phyloP scores from a whole-genome alignment of 1,140 invertebrate species.

The Listronotus oregonensis region DNA sequence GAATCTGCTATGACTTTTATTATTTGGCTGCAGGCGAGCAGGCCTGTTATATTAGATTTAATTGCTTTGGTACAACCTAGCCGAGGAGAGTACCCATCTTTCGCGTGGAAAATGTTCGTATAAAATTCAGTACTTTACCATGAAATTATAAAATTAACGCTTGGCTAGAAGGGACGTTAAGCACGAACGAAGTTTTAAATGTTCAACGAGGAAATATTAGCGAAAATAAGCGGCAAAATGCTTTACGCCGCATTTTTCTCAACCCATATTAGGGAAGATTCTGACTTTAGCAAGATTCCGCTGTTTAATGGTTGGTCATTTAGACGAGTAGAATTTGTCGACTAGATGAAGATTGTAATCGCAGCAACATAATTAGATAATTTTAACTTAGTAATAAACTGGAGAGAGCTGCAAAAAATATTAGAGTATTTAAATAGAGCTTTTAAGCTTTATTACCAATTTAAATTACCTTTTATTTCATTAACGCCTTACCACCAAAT shows the following conservation, averaged over 20 bases:
- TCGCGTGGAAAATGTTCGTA: constrained; percentile 12
- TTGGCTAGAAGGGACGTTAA: constrained; percentile 19
- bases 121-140: constrained; percentile 27
- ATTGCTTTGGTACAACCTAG: constrained; percentile 18
- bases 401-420: too few species aligned
- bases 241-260: neutral
- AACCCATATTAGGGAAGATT: too few species aligned
- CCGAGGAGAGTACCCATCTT: constrained; percentile 7
- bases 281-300: too few species aligned
- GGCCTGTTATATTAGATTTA: constrained; percentile 37
- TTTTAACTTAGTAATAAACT: too few species aligned
- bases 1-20: constrained; percentile 33
- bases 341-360: too few species aligned
- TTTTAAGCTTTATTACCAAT: too few species aligned
- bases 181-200: constrained; percentile 3
- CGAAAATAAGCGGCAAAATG: constrained; percentile 4
- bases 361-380: too few species aligned
- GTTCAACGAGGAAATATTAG: constrained; percentile 16
- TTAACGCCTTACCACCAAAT: too few species aligned
- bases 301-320: too few species aligned
- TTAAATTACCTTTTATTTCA: too few species aligned
- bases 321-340: too few species aligned
- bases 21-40: constrained; percentile 23
- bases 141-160: constrained; percentile 28
- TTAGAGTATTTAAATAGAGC: too few species aligned